Evolutionary conservation across 2,888 invertebrate genomes (phyloP), one percentile per base, ranked within the genome.

Genomic region (Melieria omissa): DNA sequence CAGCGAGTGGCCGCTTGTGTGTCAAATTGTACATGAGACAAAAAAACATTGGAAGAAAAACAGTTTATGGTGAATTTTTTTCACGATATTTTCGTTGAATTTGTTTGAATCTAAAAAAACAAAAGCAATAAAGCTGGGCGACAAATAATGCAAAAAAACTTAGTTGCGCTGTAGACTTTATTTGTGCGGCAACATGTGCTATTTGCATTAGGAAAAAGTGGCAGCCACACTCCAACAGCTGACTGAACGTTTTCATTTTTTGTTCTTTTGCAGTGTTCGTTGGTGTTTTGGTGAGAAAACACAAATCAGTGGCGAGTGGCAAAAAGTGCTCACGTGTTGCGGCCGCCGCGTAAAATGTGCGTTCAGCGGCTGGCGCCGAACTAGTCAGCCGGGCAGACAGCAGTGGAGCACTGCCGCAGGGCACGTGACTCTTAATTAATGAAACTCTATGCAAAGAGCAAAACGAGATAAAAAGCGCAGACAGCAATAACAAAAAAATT

Each of bases 391-490:
- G 3, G 29, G 29, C 29, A 29, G 29, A n/a, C 29, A 29, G 29
- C 29, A 29, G 29, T 29, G 29, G 29, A 29, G 29, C 29, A 29
- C 29, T 29, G 29, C 29, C 29, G 29, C 29, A 29, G 5, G 71
- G 76, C 82, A 83, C 83, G 84, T 82, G 84, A 80, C 83, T 73
- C 69, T 70, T 74, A 78, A 79, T 76, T 78, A 76, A 75, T 75
- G 75, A 52, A 52, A 14, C 60, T 74, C 76, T 76, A 74, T 74
- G 73, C 74, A 75, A 76, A 75, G 62, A 73, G 55, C 46, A 58
- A 73, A 67, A 66, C n/a, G 73, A 70, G 57, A 12, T 57, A 70
- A 65, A 65, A 73, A 58, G 60, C 47, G 42, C 54, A 72, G 58
- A 29, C 69, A 72, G 65, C 62, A 65, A 74, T 61, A 72, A 66